Conservation (phyloP, 2,113 vertebrate genomes). For the Cricetomys ansorgei region DNA sequence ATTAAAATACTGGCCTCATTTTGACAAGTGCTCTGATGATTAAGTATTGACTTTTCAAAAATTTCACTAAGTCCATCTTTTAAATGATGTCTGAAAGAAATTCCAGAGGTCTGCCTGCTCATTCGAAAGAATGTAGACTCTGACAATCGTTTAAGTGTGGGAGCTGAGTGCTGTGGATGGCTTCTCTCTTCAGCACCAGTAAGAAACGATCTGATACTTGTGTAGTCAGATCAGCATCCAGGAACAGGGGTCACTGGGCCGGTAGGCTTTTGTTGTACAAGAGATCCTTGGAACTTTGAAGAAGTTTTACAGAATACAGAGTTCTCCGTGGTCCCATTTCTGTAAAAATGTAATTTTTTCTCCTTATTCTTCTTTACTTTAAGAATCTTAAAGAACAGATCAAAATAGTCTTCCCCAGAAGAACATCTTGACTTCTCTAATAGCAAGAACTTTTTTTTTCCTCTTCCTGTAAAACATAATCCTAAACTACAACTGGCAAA, state of each 20-base stretch:
- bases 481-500: background rate
- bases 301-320: conserved; percentile 53
- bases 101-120: conserved; percentile 48
- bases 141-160: conserved; percentile 61
- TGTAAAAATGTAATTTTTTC: conserved; percentile 30
- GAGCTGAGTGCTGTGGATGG: background rate
- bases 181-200: conserved; percentile 36
- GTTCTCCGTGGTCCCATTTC: conserved; percentile 39
- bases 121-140: conserved; percentile 53
- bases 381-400: conserved; percentile 60
- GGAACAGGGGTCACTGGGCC: conserved; percentile 57
- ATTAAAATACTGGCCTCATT: conserved; percentile 56
- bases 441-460: background rate
- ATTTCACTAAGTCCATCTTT: conserved; percentile 69
- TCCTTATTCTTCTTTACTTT: conserved; percentile 48
- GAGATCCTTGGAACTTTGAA: conserved; percentile 64
- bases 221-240: background rate
- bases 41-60: conserved; percentile 74
- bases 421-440: conserved; percentile 74
- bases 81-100: conserved; percentile 74
- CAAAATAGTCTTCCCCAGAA: conserved; percentile 64
- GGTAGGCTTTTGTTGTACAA: conserved; percentile 48
- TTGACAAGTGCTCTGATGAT: conserved; percentile 38
- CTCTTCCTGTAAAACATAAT: conserved; percentile 41
- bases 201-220: conserved; percentile 16